phyloP scores from a whole-genome alignment of 2,888 invertebrate genomes.

The Muschampia plurimacula region DNA sequence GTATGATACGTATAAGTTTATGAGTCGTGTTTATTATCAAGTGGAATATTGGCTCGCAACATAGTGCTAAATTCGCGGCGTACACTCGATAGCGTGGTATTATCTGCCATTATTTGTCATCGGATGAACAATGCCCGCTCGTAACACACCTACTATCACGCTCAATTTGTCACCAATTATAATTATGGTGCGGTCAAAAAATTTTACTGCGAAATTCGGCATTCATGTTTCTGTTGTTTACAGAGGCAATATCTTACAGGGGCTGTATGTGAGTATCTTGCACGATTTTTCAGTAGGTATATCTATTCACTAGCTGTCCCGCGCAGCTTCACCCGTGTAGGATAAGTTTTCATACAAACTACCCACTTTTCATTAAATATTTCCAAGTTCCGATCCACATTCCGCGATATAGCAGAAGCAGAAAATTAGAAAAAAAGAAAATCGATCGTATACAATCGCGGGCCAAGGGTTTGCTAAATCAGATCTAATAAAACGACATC shows the following conservation, averaged over 20 bases:
- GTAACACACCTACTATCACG: constrained; percentile 71
- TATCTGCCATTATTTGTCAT: constrained; percentile 85
- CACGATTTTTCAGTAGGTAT: not conserved
- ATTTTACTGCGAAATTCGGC: constrained; percentile 48
- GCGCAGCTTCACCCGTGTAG: too few relatives aligned
- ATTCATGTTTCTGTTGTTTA: constrained; percentile 19
- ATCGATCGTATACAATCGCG: too few relatives aligned
- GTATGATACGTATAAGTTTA: constrained; percentile 46
- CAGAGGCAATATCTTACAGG: not conserved
- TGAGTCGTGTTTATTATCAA: constrained; percentile 80
- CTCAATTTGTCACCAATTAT: constrained; percentile 75
- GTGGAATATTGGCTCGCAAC: constrained; percentile 81
- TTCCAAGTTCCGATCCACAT: too few relatives aligned
- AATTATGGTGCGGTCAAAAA: constrained; percentile 58
- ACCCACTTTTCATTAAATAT: too few relatives aligned
- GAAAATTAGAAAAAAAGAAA: too few relatives aligned
- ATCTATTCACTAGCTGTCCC: too few relatives aligned
- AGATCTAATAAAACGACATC: too few relatives aligned
- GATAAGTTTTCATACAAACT: too few relatives aligned
- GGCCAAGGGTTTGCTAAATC: too few relatives aligned
- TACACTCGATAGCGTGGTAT: constrained; percentile 83
- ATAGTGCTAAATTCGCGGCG: constrained; percentile 77
- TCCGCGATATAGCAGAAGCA: too few relatives aligned
- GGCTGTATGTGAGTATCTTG: not conserved
- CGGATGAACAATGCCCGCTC: constrained; percentile 76